Percentiles rank a stretch among this genome's conserved stretches.
Conservation (phyloP, 1,140 invertebrate species). For the Oncopeltus fasciatus region DNA sequence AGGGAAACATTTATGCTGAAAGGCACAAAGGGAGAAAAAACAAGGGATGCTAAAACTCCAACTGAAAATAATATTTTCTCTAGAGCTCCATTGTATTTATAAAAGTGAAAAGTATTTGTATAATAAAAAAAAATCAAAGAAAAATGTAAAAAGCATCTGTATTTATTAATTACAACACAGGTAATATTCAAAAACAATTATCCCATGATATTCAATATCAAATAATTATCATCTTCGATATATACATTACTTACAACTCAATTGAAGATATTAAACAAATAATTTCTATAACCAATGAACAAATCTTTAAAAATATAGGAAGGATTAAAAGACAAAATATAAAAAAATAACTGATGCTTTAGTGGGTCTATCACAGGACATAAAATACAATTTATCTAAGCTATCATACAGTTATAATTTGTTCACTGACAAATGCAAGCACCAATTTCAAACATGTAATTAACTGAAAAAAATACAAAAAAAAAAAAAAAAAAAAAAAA, state of each 20-base stretch:
- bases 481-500: not conserved
- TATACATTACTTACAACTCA: constrained; percentile 1
- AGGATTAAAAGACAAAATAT: not conserved
- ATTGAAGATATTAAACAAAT: not conserved
- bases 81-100: too few relatives aligned
- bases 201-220: not conserved
- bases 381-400: not conserved
- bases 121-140: too few relatives aligned
- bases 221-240: not conserved
- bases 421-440: not conserved
- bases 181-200: not conserved
- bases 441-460: constrained; percentile 10
- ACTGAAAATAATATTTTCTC: too few relatives aligned
- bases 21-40: too few relatives aligned
- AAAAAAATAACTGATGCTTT: constrained; percentile 5
- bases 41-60: too few relatives aligned
- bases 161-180: not conserved
- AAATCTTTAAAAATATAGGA: constrained; percentile 1
- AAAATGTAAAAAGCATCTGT: constrained; percentile 8
- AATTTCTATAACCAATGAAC: not conserved
- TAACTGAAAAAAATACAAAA: too few relatives aligned
- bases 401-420: not conserved
- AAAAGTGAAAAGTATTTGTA: too few relatives aligned
- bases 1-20: too few relatives aligned
- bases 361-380: constrained; percentile 6